Base-by-base conservation (phyloP, 2,113 vertebrate species). In the Lates calcarifer region DNA sequence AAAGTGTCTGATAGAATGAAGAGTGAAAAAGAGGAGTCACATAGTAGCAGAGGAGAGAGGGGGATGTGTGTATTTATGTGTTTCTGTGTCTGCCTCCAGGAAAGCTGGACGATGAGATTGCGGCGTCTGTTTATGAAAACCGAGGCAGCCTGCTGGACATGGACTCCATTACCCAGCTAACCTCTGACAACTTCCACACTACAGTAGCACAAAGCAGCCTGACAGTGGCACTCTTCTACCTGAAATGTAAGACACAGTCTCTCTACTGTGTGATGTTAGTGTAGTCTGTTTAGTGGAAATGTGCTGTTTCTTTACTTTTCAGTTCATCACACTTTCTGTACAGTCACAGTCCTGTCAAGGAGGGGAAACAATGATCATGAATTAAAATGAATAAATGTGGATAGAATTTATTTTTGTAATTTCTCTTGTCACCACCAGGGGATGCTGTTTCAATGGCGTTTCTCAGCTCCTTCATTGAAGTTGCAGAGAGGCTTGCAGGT, bases 41-140 rank as follows among this genome's bases (percentile, higher is more conserved):
- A 66, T 6, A 51, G 15, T 0, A 20, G 11, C 1, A 3, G 61
- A 45, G 17, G 35, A 47, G 24, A 14, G 41, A n/a, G 10, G 20
- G 37, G 29, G 29, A 24, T 63, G 28, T 57, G 26, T 63, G 13
- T 41, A 29, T 71, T 53, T 6, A 31, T 87, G 22, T n/a, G n/a
- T 33, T 39, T 49, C 2, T 79, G 18, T 78, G 3, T 80, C 4
- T 60, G 17, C 9, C 22, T 63, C 1, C 88, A 99, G 98, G 93
- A 31, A 55, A 94, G 43, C 91, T 99, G 86, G 97, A 99, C 31
- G 98, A 99, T 85, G 96, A 99, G 86, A 95, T 99, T 47, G 94
- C 95, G 5, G 95, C 94, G 60, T 95, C 95, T 0, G 94, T 98
- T 64, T 95, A 95, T 79, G 94, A 95, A 87, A 95, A 96, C 49